Evolutionary conservation across 2,888 invertebrate genomes (phyloP).

Genomic region (Rhyacophila evoluta): DNA sequence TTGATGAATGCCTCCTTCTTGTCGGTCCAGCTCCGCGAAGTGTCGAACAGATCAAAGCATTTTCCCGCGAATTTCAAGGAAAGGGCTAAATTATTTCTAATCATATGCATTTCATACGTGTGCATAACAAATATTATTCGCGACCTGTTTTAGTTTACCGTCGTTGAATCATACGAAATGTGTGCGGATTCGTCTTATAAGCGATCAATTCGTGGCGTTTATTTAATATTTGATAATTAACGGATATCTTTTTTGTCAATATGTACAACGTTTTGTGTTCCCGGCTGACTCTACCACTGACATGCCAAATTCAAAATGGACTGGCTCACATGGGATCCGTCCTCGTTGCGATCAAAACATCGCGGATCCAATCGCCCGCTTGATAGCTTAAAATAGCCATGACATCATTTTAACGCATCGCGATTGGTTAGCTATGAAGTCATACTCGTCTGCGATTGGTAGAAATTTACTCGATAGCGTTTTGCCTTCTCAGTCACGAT

Average conservation of each 20-base stretch:
- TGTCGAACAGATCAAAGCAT: constrained; percentile 1
- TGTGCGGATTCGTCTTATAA: constrained; percentile 12
- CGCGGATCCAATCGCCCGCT: constrained; percentile 31
- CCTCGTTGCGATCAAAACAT: constrained; percentile 26
- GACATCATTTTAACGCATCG: constrained; percentile 58
- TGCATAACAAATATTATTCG: constrained; percentile 39
- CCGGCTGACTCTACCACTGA: constrained; percentile 35
- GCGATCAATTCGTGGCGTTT: background rate
- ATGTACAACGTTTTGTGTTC: background rate
- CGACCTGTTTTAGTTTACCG: constrained; percentile 30
- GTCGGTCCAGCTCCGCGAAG: constrained; percentile 30
- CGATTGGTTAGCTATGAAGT: constrained; percentile 60
- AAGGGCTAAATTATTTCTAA: constrained; percentile 26
- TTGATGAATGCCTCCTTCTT: constrained; percentile 35
- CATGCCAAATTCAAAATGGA: constrained; percentile 38
- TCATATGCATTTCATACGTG: constrained; percentile 43
- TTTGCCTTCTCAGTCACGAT: background rate
- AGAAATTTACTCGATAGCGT: constrained; percentile 29
- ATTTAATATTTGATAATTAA: no score
- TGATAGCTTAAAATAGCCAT: constrained; percentile 60
- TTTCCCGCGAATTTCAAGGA: constrained; percentile 34
- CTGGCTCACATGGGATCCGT: constrained; percentile 38
- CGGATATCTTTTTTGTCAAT: constrained; percentile 23
- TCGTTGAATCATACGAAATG: constrained; percentile 29
- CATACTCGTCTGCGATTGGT: constrained; percentile 57